These are phyloP conservation scores for Platycercus adscitus DNA, from an alignment of 2,113 vertebrate species.

Conservation along the genomic window DNA sequence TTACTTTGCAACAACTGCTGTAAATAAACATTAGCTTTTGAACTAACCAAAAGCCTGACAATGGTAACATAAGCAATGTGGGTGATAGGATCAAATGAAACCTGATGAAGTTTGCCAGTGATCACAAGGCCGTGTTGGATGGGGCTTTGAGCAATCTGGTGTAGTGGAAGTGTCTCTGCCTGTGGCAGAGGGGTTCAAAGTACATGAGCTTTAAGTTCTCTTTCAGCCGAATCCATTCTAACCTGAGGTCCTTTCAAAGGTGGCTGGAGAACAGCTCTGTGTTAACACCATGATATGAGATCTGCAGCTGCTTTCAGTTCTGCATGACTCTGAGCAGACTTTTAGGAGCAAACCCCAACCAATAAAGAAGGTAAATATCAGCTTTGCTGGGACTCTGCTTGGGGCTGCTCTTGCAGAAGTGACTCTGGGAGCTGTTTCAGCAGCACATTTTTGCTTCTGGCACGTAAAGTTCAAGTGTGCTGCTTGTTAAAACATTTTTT, in stretches of 20 bases:
- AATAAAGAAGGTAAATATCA: neutral
- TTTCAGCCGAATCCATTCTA: neutral
- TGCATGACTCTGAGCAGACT: neutral
- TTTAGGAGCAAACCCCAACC: neutral
- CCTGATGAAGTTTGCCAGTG: neutral
- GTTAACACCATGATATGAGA: rapidly evolving
- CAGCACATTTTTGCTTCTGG: neutral
- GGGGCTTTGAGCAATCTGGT: neutral
- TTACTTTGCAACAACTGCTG: neutral
- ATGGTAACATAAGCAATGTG: neutral
- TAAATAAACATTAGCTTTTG: neutral
- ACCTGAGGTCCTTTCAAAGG: neutral
- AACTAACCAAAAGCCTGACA: neutral
- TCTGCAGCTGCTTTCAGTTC: neutral
- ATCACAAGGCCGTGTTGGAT: neutral
- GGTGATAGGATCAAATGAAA: neutral
- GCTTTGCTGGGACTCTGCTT: neutral
- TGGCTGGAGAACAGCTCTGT: neutral
- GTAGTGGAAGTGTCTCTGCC: neutral
- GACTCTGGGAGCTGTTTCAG: neutral
- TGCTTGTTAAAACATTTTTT: neutral
- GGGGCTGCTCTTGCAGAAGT: neutral
- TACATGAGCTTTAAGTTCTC: neutral
- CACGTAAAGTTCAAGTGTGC: neutral
- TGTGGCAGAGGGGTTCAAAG: neutral